Base-by-base conservation (phyloP, 2,888 invertebrate species). In the Yponomeuta sedellus region DNA sequence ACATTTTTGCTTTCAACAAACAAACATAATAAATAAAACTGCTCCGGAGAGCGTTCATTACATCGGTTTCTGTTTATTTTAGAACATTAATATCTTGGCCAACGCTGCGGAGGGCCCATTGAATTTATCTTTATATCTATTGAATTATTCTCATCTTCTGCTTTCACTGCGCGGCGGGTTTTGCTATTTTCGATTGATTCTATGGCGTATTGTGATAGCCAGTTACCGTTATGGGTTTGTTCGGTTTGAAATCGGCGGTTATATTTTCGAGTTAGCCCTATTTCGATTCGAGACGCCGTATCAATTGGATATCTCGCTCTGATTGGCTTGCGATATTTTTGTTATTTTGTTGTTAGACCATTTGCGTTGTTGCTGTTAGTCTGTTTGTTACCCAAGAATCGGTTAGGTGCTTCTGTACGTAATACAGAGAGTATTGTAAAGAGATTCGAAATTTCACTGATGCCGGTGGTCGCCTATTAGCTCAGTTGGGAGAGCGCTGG, bases 51-150 rank as follows among this genome's bases (percentile, higher is more conserved):
- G 73, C 77, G 70, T 72, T 79, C 77, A 80, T 82, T 78, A 78
- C 75, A 74, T 71, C 73, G 70, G 73, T 74, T 75, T 79, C 75
- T 77, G 78, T 81, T 80, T 78, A 80, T 77, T 81, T 80, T 75
- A 79, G 72, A 75, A 75, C 74, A 75, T 78, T 77, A 79, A 75
- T 75, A 75, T 64, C 71, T 67, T 56, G 69, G 70, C 69, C 68
- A 67, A 70, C 79, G 74, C 75, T 74, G 74, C 75, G 84, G 86
- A 83, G 78, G 83, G 77, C 78, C 74, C 22, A 84, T 85, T 84
- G 77, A 79, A 79, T 81, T 79, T 78, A 81, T 81, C 76, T 76
- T 70, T 73, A 70, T 70, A 78, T 77, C 75, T 77, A 64, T 66
- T 67, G 66, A 44, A 64, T 61, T 57, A 64, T 64, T 40, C 39